These are phyloP conservation scores for Asteroscopus sphinx DNA, from an alignment of 2,888 invertebrate genomes.

Conservation along the genomic window DNA sequence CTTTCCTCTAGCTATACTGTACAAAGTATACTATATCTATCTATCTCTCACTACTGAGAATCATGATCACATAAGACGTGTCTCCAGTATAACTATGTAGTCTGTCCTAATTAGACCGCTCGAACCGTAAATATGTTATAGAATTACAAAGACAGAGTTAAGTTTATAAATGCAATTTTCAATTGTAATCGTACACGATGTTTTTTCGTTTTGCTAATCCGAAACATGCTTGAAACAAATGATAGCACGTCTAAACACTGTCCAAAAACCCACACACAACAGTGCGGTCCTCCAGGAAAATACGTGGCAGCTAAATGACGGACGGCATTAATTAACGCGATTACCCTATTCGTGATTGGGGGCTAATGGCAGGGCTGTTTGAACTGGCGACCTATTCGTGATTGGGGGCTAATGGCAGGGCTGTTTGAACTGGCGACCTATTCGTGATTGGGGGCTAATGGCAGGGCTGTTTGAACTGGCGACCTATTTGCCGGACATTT, in stretches of 20 bases:
- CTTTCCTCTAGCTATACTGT: too few species aligned
- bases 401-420: too few species aligned
- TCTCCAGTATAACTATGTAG: too few species aligned
- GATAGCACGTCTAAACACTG: constrained; percentile 16
- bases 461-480: constrained; percentile 74
- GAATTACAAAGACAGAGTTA: too few species aligned
- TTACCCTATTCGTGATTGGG: constrained; percentile 82
- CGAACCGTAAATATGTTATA: too few species aligned
- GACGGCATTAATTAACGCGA: constrained; percentile 82
- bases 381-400: constrained; percentile 74
- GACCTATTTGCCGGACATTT: constrained; percentile 77
- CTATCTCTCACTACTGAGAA: too few species aligned
- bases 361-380: constrained; percentile 77
- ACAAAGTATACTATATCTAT: too few species aligned
- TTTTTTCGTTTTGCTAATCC: background rate
- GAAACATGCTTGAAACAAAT: background rate
- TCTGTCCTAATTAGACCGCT: too few species aligned
- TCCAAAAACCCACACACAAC: constrained; percentile 37
- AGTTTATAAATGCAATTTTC: too few species aligned
- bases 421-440: constrained; percentile 76
- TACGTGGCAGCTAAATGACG: constrained; percentile 69
- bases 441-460: too few species aligned
- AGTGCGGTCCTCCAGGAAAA: constrained; percentile 49
- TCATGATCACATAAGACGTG: too few species aligned
- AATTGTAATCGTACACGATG: too few species aligned